A percentile compares a stretch with the other conserved stretches of the same genome.
These are phyloP conservation scores for Ephialtes manifestator DNA, from an alignment of 2,888 invertebrate species.

Conservation along the genomic window DNA sequence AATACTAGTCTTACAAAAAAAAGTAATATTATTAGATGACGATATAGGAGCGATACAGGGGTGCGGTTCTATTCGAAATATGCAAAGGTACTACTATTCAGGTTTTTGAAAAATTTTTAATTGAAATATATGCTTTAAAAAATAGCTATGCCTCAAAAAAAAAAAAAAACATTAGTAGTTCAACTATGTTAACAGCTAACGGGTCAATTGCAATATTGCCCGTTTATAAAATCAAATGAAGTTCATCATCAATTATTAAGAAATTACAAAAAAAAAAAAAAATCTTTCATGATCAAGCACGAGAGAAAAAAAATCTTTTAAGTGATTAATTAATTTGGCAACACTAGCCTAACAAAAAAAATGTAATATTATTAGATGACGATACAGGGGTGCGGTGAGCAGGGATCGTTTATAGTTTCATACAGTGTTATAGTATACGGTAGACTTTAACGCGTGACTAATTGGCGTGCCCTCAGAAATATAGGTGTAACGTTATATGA, in stretches of 20 bases:
- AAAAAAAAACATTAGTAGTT: no score
- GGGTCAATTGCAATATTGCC: no score
- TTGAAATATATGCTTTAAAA: neutral
- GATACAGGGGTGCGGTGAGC: conserved; percentile 6
- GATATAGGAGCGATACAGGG: neutral
- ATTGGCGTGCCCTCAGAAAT: conserved; percentile 28
- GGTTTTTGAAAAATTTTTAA: neutral
- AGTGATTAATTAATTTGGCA: neutral
- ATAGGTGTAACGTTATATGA: conserved; percentile 27
- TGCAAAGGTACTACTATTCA: neutral
- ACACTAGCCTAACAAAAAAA: neutral
- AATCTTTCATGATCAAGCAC: no score
- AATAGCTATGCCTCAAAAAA: no score
- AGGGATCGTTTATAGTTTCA: conserved; percentile 34
- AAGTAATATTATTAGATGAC: conserved; percentile 1
- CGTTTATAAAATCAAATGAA: no score
- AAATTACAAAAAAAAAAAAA: neutral
- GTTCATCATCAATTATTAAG: neutral
- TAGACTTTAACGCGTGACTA: conserved; percentile 32
- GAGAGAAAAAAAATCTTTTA: neutral
- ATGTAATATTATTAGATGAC: neutral
- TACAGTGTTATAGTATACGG: neutral
- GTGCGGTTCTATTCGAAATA: neutral
- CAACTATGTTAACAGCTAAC: no score
- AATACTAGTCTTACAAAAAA: neutral